Base-by-base conservation (phyloP, 2,797 vertebrate genomes). In the Valencia hispanica region DNA sequence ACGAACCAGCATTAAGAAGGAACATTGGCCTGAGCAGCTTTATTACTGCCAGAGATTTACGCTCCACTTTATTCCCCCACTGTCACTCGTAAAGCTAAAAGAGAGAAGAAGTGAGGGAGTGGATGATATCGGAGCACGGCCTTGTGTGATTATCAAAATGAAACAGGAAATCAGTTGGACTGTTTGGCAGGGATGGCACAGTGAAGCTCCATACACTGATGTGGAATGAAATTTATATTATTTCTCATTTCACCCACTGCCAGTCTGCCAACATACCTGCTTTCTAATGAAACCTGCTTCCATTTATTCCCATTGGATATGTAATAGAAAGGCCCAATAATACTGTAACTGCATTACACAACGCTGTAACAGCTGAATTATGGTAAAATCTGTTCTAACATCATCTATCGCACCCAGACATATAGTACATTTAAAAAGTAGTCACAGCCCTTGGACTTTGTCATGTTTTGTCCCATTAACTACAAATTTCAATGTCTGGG, bases 41-140 rank as follows among this genome's bases (percentile, higher is more conserved):
- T 95, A 94, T 95, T 95, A 93, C 92, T 85, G 74, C 72, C 75
- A 75, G 84, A 94, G 94, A 95, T 96, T 95, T 96, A 95, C 79
- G 68, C 91, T 90, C 79, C 83, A 92, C 90, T 91, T 88, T 93
- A 95, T 94, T 95, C 92, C 89, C 45, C 92, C 90, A 92, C 93
- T 93, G 91, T 93, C 92, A 93, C 91, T 94, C 72, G 85, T 96
- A 94, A 95, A 95, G 91, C 82, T 89, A 87, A 88, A 91, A 84
- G 80, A 88, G 87, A 89, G 85, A 77, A 85, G 80, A 88, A 80
- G 84, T 88, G 91, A 91, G 89, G 92, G 91, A 89, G 89, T 83
- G 81, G 89, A 93, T 93, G 90, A 94, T 94, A 89, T 91, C 92
- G 85, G 86, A 82, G 88, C 51, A 5, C 20, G 22, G 89, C 51